phyloP scores from a whole-genome alignment of 2,888 invertebrate species.

The Pachliopta kotzebuea region DNA sequence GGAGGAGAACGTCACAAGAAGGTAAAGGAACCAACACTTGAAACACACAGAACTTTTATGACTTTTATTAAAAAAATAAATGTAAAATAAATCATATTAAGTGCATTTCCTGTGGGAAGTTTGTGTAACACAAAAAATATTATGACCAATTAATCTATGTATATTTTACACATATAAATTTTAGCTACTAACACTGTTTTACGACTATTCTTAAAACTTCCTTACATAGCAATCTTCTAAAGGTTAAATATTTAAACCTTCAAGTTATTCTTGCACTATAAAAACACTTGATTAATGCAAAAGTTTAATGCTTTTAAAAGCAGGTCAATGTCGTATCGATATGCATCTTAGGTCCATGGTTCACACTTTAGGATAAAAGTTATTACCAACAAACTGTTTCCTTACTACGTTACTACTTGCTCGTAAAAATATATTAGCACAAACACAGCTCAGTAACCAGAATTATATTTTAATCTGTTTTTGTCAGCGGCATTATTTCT shows the following conservation, averaged over 20 bases:
- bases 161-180: slow-evolving; percentile 1
- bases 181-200: slow-evolving; percentile 1
- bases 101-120: neutral
- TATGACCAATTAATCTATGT: slow-evolving; percentile 3
- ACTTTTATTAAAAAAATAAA: no score
- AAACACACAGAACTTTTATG: no score
- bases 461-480: neutral
- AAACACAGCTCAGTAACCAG: neutral
- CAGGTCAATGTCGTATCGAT: slow-evolving; percentile 16
- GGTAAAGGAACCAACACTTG: no score
- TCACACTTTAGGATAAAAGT: slow-evolving; percentile 16
- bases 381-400: slow-evolving; percentile 9
- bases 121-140: neutral
- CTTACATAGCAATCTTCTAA: slow-evolving; percentile 10
- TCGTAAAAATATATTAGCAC: neutral
- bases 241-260: slow-evolving; percentile 18
- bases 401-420: neutral
- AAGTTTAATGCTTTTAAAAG: slow-evolving; percentile 22
- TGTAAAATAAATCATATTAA: neutral
- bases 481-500: no score
- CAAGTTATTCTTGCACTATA: slow-evolving; percentile 15
- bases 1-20: no score
- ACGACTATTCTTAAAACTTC: slow-evolving; percentile 7
- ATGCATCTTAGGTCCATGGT: slow-evolving; percentile 26
- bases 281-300: slow-evolving; percentile 22